Conservation (phyloP, 2,797 vertebrate genomes). For the Cryptoblepharus egeriae region DNA sequence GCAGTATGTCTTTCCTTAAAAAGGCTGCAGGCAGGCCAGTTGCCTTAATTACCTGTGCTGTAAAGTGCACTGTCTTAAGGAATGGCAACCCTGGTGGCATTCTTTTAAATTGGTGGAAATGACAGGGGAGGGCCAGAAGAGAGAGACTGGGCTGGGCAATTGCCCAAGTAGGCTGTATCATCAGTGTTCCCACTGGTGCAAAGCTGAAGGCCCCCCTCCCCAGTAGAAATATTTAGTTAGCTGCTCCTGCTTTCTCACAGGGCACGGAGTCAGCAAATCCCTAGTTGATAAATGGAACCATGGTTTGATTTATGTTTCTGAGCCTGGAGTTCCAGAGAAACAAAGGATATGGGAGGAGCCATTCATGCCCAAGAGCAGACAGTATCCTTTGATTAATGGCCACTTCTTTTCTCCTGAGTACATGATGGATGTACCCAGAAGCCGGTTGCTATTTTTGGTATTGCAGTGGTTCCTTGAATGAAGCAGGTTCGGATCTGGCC, state of each 20-base stretch:
- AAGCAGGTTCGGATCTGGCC: background rate
- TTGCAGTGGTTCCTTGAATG: background rate
- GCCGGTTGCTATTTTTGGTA: conserved; percentile 6
- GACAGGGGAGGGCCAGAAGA: background rate
- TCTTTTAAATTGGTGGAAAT: background rate
- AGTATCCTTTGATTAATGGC: conserved; percentile 27
- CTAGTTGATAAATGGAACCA: conserved; percentile 28
- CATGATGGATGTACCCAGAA: conserved; percentile 19
- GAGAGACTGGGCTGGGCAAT: too few species aligned
- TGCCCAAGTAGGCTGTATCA: background rate
- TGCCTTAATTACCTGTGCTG: background rate
- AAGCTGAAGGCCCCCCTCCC: background rate
- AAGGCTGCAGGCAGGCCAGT: background rate
- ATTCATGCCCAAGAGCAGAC: background rate
- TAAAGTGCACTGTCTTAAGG: background rate
- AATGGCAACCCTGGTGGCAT: background rate
- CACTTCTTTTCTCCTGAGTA: background rate
- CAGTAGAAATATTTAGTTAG: background rate
- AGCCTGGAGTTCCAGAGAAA: conserved; percentile 8
- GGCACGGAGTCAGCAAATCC: conserved; percentile 15
- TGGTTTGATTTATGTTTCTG: conserved; percentile 30
- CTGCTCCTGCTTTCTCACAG: background rate
- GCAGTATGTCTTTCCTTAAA: background rate
- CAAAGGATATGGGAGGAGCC: conserved; percentile 3
- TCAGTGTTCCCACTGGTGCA: too few species aligned